Evolutionary conservation across 1,140 invertebrate species (phyloP).

Genomic region (Zaprionus ghesquierei): DNA sequence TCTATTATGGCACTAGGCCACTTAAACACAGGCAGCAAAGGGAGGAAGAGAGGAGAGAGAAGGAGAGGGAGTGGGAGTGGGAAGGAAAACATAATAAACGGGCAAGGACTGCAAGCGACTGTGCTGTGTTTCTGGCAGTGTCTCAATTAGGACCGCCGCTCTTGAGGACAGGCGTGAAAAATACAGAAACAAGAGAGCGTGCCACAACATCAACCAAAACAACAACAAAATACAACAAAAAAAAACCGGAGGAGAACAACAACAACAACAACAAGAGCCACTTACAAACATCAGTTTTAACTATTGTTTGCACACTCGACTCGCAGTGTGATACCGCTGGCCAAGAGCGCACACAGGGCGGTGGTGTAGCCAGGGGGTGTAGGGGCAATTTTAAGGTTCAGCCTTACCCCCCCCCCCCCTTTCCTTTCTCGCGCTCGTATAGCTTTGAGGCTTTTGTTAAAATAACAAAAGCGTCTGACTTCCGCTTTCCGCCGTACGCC

Average conservation of each 20-base stretch:
- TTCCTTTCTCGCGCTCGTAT: background rate
- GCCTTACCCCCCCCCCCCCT: background rate
- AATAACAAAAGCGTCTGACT: constrained; percentile 59
- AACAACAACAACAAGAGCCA: constrained; percentile 43
- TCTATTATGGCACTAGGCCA: constrained; percentile 32
- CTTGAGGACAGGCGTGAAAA: constrained; percentile 40
- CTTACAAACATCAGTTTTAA: constrained; percentile 79
- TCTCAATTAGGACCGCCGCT: constrained; percentile 64
- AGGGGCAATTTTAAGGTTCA: constrained; percentile 67
- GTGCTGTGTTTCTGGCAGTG: constrained; percentile 50
- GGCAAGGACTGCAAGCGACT: background rate
- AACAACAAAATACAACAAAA: constrained; percentile 22
- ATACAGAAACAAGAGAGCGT: constrained; percentile 41
- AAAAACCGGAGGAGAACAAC: constrained; percentile 26
- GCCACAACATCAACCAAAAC: constrained; percentile 24
- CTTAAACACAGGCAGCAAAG: constrained; percentile 7
- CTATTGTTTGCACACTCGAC: constrained; percentile 77
- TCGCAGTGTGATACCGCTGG: constrained; percentile 1
- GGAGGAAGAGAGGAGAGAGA: constrained; percentile 2
- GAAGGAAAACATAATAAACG: constrained; percentile 9
- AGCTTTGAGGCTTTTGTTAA: constrained; percentile 60
- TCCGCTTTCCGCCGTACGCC: background rate
- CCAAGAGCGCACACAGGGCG: background rate
- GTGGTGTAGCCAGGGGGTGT: background rate
- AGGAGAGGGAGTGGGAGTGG: background rate